These are phyloP conservation scores for Margaritifera margaritifera DNA, from an alignment of 2,888 invertebrate species.

Conservation along the genomic window DNA sequence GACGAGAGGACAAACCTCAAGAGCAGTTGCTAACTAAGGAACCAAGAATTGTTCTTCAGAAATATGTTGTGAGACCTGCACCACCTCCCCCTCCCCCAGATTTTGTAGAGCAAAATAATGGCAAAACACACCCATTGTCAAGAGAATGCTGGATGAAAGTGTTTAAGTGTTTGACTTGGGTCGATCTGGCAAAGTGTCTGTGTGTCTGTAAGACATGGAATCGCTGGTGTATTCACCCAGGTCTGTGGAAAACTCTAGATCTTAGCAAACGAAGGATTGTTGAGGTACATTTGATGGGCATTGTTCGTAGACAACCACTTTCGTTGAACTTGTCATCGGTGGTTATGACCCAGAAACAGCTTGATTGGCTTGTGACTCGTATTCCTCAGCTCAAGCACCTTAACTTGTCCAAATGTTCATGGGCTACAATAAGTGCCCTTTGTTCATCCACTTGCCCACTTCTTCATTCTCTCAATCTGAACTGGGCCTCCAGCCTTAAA, in stretches of 20 bases:
- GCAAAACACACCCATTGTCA: slow-evolving; percentile 60
- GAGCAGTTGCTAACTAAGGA: slow-evolving; percentile 5
- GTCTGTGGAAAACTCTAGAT: slow-evolving; percentile 89
- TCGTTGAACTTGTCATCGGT: slow-evolving; percentile 91
- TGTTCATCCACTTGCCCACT: slow-evolving; percentile 88
- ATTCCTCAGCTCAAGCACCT: slow-evolving; percentile 87
- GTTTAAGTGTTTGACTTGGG: slow-evolving; percentile 71
- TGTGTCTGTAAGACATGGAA: slow-evolving; percentile 93
- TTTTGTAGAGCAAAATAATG: slow-evolving; percentile 43
- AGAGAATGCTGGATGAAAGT: slow-evolving; percentile 72
- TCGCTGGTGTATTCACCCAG: slow-evolving; percentile 86
- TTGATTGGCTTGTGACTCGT: slow-evolving; percentile 92
- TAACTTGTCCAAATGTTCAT: slow-evolving; percentile 82
- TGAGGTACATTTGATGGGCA: slow-evolving; percentile 85
- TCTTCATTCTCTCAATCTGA: slow-evolving; percentile 83
- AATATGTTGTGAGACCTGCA: slow-evolving; percentile 65
- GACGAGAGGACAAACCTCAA: too few relatives aligned
- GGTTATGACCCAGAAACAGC: slow-evolving; percentile 87
- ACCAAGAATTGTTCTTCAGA: slow-evolving; percentile 33
- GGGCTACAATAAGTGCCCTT: slow-evolving; percentile 84
- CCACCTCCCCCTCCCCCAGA: slow-evolving; percentile 64
- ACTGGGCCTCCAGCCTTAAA: slow-evolving; percentile 88
- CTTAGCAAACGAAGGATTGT: slow-evolving; percentile 80
- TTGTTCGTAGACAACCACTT: slow-evolving; percentile 90
- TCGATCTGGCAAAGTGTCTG: slow-evolving; percentile 78